Conservation (phyloP, 2,888 invertebrate species). For the Nematopogon swammerdamellus region DNA sequence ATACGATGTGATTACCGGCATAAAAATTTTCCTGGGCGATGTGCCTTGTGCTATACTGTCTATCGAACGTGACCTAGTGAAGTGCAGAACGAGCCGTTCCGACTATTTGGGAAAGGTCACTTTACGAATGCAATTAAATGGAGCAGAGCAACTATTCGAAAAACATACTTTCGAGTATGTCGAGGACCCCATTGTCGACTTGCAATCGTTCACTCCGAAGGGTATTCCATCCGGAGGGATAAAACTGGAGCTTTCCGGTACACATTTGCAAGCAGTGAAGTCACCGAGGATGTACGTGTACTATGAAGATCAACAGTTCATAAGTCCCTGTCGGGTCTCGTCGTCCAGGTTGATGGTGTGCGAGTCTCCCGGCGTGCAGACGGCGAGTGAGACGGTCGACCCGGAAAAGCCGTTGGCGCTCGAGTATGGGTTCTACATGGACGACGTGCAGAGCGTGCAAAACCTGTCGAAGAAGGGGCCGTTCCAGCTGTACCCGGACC, state of each 20-base stretch:
- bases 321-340: slow-evolving; percentile 63
- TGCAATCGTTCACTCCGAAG: slow-evolving; percentile 63
- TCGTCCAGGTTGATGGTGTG: slow-evolving; percentile 81
- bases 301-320: slow-evolving; percentile 76
- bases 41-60: slow-evolving; percentile 80
- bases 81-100: slow-evolving; percentile 80
- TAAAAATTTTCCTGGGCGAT: slow-evolving; percentile 83
- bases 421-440: slow-evolving; percentile 95
- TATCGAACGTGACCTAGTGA: slow-evolving; percentile 73
- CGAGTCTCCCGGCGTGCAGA: slow-evolving; percentile 79
- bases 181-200: slow-evolving; percentile 81
- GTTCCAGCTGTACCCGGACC: slow-evolving; percentile 89
- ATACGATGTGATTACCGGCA: slow-evolving; percentile 93
- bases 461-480: slow-evolving; percentile 68
- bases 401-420: slow-evolving; percentile 78
- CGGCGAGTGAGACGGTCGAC: slow-evolving; percentile 64
- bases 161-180: slow-evolving; percentile 83
- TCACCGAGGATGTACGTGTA: slow-evolving; percentile 94
- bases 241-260: slow-evolving; percentile 83
- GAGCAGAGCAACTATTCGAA: slow-evolving; percentile 73
- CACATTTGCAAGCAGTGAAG: slow-evolving; percentile 86
- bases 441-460: slow-evolving; percentile 83
- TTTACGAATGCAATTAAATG: slow-evolving; percentile 82
- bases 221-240: slow-evolving; percentile 93
- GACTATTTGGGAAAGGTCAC: slow-evolving; percentile 64